phyloP scores from a whole-genome alignment of 2,113 vertebrate genomes.

The Panthera leo region DNA sequence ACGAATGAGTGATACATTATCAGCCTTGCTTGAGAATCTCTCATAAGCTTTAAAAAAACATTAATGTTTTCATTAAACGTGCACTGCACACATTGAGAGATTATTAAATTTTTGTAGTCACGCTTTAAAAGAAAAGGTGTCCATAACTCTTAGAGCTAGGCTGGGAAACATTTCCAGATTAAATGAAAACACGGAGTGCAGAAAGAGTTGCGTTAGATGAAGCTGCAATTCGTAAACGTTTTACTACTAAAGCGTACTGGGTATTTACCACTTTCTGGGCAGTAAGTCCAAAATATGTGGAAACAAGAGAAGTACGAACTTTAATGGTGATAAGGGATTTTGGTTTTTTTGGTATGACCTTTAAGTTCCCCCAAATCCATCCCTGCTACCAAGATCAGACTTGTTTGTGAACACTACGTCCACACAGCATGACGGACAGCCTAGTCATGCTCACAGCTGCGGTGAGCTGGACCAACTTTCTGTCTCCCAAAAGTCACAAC shows the following conservation, averaged over 20 bases:
- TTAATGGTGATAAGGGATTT: not conserved
- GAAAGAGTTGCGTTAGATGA: not conserved
- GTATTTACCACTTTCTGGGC: not conserved
- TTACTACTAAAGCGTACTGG: not conserved
- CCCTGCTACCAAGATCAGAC: not conserved
- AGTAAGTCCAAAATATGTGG: not conserved
- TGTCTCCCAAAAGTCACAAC: not conserved
- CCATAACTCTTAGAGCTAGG: not conserved
- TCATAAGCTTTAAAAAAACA: not conserved
- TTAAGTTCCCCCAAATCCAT: not conserved
- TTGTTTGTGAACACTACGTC: not conserved
- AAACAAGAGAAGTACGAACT: not conserved
- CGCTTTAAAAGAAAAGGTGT: not conserved
- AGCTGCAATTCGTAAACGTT: not conserved
- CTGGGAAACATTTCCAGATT: not conserved
- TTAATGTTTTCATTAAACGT: not conserved
- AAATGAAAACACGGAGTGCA: not conserved
- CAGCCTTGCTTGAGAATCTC: not conserved
- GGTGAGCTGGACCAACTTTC: not conserved
- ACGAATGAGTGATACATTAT: not conserved
- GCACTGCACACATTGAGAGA: not conserved
- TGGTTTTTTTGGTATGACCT: not conserved
- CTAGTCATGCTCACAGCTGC: rapidly evolving
- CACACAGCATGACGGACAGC: not conserved
- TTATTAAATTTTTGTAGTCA: not conserved